Conservation (phyloP, 1,140 invertebrate genomes). For the Sycophaga agraensis region DNA sequence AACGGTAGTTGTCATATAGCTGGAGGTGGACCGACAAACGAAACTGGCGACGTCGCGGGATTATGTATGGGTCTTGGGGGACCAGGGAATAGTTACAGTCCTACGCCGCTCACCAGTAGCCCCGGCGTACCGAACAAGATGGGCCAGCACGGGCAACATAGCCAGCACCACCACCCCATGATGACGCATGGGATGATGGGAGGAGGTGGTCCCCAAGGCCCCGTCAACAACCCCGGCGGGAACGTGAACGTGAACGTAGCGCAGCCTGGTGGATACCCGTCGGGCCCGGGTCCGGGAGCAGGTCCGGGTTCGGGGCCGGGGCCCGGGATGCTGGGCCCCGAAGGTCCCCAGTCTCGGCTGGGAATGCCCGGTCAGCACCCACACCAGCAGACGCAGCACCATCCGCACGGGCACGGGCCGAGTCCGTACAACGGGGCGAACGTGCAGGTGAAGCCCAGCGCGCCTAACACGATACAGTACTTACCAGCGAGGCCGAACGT, state of each 20-base stretch:
- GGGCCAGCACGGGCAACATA: too few relatives aligned
- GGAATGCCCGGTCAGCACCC: constrained; percentile 49
- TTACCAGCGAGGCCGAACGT: constrained; percentile 86
- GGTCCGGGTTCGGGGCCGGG: constrained; percentile 17
- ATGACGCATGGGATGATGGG: constrained; percentile 57
- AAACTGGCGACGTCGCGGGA: constrained; percentile 59
- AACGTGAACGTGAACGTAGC: constrained; percentile 30
- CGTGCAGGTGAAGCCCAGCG: constrained; percentile 92
- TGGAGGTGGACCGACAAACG: constrained; percentile 45
- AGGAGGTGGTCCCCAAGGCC: constrained; percentile 33
- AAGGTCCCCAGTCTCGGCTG: constrained; percentile 51
- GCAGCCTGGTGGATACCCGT: constrained; percentile 37
- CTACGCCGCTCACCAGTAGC: constrained; percentile 52
- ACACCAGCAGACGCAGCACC: constrained; percentile 31
- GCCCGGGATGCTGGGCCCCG: constrained; percentile 41
- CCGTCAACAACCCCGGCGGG: too few relatives aligned
- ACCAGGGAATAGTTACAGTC: constrained; percentile 53
- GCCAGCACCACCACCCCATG: constrained; percentile 47
- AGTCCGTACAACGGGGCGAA: constrained; percentile 79
- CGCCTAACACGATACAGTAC: constrained; percentile 97
- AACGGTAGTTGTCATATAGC: constrained; percentile 55
- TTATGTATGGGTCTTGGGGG: constrained; percentile 60
- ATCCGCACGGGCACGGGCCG: constrained; percentile 39
- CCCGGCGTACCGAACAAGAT: constrained; percentile 53
- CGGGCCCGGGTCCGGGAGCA: constrained; percentile 19